Evolutionary conservation across 2,888 invertebrate species (phyloP), one percentile per base, ranked within the genome.

Genomic region (Panorpa germanica): DNA sequence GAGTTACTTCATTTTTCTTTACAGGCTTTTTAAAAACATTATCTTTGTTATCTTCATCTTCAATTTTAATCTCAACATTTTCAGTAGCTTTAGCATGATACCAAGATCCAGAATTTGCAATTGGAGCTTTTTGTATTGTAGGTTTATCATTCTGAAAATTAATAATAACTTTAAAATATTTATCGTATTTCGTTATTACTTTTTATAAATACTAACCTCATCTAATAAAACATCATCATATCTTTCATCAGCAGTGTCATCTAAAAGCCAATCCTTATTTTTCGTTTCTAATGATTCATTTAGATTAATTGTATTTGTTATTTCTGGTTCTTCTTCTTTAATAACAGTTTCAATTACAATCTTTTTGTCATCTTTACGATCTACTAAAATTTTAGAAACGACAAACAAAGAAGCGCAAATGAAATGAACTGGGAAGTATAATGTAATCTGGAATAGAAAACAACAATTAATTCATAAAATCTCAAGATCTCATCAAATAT

Each of bases 321-420:
- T 5, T 10, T 27, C 27, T 14, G 10, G 9, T 12, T 3, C 5
- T 25, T 9, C 3, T 46, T 45, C 5, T 49, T 21, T 35, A 31
- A 43, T 38, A 3, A 47, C 16, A 4, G 47, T 43, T 29, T 43
- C 41, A 13, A 47, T 30, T 49, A 39, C 9, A 16, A 36, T 25
- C 18, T 45, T 50, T 38, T 50, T 52, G 3, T 53, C 40, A 25
- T 68, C 52, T 3, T 75, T 53, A 39, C 88, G 78, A 0, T 80
- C 75, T 22, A 86, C 59, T 15, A 88, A 48, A 42, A 55, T 24
- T 29, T 55, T 55, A 20, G 49, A 48, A 13, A 53, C 37, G 3
- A 55, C 51, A 36, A 81, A 77, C 27, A 95, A 55, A 40, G 81
- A 69, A 5, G 82, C 90, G 44, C 86, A 85, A 0, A 75, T 62